Evolutionary conservation across 2,888 invertebrate species (phyloP).

Genomic region (Calliphora vomitoria): DNA sequence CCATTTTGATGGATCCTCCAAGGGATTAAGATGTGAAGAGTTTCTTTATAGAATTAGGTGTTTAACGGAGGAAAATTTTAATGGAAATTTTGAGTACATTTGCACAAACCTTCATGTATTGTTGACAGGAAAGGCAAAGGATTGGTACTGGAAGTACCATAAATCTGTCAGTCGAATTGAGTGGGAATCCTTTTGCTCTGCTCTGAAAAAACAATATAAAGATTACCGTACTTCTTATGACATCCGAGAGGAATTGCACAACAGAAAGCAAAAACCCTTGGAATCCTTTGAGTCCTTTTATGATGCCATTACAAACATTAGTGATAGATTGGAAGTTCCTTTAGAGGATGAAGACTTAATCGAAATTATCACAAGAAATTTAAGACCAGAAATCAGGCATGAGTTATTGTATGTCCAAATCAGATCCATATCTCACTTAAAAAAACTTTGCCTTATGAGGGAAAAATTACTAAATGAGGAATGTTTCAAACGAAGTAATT

Average conservation of each 20-base stretch:
- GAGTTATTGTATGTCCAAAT: background rate
- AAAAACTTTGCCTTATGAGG: background rate
- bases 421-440: background rate
- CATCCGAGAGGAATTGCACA: conserved; percentile 17
- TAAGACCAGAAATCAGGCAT: background rate
- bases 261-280: background rate
- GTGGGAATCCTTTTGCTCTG: conserved; percentile 10
- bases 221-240: conserved; percentile 6
- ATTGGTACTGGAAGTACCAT: conserved; percentile 8
- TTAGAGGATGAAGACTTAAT: background rate
- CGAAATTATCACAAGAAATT: background rate
- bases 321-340: background rate
- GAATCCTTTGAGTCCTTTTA: conserved; percentile 26
- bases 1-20: background rate
- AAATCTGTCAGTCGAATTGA: conserved; percentile 3
- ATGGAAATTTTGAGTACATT: background rate
- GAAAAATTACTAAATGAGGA: background rate
- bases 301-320: conserved; percentile 2
- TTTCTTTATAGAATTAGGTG: background rate
- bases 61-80: background rate
- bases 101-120: background rate
- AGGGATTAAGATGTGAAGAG: background rate
- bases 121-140: background rate
- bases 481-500: background rate
- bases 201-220: background rate